Conservation (phyloP, 2,113 vertebrate genomes). For the Strix uralensis region DNA sequence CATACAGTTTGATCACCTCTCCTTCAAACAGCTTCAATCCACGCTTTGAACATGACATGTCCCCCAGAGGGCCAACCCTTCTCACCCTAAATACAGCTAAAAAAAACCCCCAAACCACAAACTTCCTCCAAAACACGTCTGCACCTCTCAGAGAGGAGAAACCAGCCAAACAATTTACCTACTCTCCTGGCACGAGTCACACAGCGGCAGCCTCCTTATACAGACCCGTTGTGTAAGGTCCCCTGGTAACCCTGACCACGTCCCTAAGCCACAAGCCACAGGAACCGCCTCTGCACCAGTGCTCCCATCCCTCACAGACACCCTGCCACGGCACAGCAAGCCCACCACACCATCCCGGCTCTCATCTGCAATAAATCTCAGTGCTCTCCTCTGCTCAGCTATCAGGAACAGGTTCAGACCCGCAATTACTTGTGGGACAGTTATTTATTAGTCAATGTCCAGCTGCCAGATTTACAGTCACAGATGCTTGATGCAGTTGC, state of each 20-base stretch:
- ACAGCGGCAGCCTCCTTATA: background rate
- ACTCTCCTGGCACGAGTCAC: background rate
- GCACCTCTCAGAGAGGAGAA: background rate
- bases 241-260: background rate
- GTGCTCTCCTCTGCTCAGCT: background rate
- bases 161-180: background rate
- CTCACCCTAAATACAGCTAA: background rate
- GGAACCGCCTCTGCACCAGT: background rate
- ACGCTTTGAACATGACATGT: background rate
- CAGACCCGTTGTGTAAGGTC: background rate
- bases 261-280: background rate
- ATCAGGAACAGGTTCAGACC: background rate
- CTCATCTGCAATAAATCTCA: background rate
- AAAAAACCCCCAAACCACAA: background rate
- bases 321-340: background rate
- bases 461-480: conserved; percentile 34
- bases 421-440: background rate
- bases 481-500: background rate
- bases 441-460: conserved; percentile 9
- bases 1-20: background rate
- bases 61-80: background rate
- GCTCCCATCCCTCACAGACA: background rate
- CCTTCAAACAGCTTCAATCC: background rate
- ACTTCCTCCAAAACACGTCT: background rate
- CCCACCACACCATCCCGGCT: background rate